Percentiles rank a stretch among this genome's conserved stretches.
Evolutionary conservation across 37 sponge, comb jelly and placozoan species (phyloP).

Genomic region (Hexactinellida sp.): DNA sequence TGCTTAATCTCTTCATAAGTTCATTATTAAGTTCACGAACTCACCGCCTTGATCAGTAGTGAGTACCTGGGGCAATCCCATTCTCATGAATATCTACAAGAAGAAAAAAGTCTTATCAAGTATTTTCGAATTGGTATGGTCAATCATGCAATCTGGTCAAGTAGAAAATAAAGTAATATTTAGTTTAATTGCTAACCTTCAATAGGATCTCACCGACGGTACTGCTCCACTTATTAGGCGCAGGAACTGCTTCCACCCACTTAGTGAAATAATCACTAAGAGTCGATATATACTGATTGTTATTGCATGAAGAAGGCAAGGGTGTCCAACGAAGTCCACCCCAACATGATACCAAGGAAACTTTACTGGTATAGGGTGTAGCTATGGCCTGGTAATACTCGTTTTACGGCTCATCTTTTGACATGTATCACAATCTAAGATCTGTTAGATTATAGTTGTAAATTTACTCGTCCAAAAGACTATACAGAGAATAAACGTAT

Average conservation of each 20-base stretch:
- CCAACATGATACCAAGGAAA: background rate
- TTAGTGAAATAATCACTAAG: background rate
- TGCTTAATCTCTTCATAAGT: background rate
- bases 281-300: background rate
- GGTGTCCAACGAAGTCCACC: background rate
- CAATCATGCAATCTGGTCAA: no score
- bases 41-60: background rate
- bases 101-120: background rate
- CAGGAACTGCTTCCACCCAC: background rate
- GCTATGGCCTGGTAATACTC: background rate
- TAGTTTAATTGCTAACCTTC: no score
- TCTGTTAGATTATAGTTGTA: background rate
- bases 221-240: background rate
- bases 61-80: background rate
- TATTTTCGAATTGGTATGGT: no score
- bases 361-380: background rate
- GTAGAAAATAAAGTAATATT: no score
- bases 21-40: background rate
- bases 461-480: background rate
- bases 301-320: background rate
- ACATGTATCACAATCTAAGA: background rate
- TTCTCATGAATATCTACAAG: background rate
- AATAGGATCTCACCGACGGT: background rate
- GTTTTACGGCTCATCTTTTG: background rate
- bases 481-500: background rate